A percentile compares a stretch with the other conserved stretches of the same genome.
phyloP scores from a whole-genome alignment of 2,888 invertebrate genomes.

The Nomada flava region DNA sequence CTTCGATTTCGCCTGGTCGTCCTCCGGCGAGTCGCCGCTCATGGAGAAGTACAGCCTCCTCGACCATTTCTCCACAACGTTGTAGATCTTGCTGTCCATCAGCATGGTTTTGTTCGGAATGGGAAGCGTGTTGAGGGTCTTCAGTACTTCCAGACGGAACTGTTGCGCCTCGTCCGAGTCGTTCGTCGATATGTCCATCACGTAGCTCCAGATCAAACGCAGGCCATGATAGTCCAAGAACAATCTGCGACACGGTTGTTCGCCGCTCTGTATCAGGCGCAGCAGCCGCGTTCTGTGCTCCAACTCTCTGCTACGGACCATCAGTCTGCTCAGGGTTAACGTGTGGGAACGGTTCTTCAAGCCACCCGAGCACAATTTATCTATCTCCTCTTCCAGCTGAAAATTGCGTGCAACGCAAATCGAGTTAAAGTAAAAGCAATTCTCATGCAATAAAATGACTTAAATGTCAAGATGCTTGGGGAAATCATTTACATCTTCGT shows the following conservation, averaged over 20 bases:
- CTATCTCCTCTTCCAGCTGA: constrained; percentile 95
- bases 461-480: background rate
- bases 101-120: constrained; percentile 97
- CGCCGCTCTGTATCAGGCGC: constrained; percentile 91
- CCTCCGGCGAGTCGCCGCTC: constrained; percentile 79
- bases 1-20: constrained; percentile 76
- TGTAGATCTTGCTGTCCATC: constrained; percentile 95
- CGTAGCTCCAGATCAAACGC: constrained; percentile 96
- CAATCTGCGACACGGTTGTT: constrained; percentile 92
- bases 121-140: constrained; percentile 93
- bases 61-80: constrained; percentile 94
- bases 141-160: constrained; percentile 88
- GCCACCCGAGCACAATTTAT: constrained; percentile 90
- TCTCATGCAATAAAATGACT: background rate
- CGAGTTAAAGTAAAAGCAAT: too few relatives aligned
- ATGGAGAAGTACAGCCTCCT: constrained; percentile 79
- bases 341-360: constrained; percentile 96
- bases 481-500: constrained; percentile 83
- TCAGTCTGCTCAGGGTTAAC: constrained; percentile 93
- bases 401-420: constrained; percentile 38
- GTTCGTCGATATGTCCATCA: constrained; percentile 89
- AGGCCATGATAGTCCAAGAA: constrained; percentile 98
- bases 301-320: constrained; percentile 95
- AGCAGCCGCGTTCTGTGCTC: constrained; percentile 91
- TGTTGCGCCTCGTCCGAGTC: constrained; percentile 84